A percentile compares a stretch with the other conserved stretches of the same genome.
These are phyloP conservation scores for Buathra laborator DNA, from an alignment of 2,888 invertebrate genomes.

Conservation along the genomic window DNA sequence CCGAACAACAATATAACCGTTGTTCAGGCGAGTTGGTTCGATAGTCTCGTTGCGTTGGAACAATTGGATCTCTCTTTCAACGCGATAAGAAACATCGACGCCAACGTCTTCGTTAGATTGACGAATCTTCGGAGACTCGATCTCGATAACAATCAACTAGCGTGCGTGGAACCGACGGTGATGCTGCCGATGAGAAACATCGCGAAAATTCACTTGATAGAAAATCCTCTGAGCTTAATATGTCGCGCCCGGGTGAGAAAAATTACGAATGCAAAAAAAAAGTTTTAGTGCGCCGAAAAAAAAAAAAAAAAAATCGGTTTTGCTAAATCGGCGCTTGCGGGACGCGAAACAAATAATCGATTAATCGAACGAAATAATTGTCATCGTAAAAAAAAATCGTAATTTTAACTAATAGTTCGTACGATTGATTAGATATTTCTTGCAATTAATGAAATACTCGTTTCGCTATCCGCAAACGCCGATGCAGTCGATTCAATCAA, in stretches of 20 bases:
- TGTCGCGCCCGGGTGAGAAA: constrained; percentile 78
- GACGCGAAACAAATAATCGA: too few species aligned
- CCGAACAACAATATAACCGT: constrained; percentile 76
- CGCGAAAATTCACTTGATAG: constrained; percentile 77
- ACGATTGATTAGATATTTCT: too few species aligned
- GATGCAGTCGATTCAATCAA: neutral
- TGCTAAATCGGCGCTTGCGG: too few species aligned
- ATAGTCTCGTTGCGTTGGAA: constrained; percentile 71
- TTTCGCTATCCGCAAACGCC: too few species aligned
- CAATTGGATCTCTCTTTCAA: constrained; percentile 80
- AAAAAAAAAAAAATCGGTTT: constrained; percentile 4
- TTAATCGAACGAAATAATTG: too few species aligned
- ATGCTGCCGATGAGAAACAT: constrained; percentile 75
- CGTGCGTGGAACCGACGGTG: constrained; percentile 72
- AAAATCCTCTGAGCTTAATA: constrained; percentile 75
- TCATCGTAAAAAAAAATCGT: too few species aligned
- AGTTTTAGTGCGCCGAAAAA: constrained; percentile 24
- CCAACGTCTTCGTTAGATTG: constrained; percentile 71
- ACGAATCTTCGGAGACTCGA: constrained; percentile 74
- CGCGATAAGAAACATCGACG: constrained; percentile 71
- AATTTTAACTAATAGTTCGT: too few species aligned
- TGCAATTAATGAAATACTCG: too few species aligned
- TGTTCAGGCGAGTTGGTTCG: constrained; percentile 75
- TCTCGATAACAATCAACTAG: constrained; percentile 76
- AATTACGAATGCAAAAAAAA: too few species aligned